Evolutionary conservation across 2,113 vertebrate genomes (phyloP).

Genomic region (Erinaceus europaeus): DNA sequence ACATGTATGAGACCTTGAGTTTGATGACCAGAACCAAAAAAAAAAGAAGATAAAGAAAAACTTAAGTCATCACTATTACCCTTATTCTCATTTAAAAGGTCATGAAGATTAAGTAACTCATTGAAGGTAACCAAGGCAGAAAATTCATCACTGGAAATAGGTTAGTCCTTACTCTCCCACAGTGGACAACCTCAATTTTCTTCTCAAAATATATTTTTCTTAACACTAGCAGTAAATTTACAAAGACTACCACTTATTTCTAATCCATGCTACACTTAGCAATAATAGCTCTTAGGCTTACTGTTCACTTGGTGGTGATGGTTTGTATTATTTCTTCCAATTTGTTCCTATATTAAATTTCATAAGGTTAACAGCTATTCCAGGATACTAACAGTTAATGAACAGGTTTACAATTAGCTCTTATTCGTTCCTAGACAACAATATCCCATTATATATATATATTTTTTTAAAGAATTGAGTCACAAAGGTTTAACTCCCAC

Average conservation of each 20-base stretch:
- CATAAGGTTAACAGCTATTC: background rate
- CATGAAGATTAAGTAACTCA: too few species aligned
- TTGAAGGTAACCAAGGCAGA: background rate
- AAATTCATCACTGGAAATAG: background rate
- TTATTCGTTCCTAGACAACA: background rate
- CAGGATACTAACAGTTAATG: background rate
- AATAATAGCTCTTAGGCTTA: background rate
- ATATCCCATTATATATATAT: too few species aligned
- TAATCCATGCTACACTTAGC: background rate
- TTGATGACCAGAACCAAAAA: too few species aligned
- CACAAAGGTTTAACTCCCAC: background rate
- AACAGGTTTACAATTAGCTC: background rate
- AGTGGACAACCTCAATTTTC: background rate
- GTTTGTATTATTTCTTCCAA: background rate
- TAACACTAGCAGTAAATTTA: background rate
- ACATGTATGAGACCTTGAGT: too few species aligned
- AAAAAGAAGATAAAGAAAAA: too few species aligned
- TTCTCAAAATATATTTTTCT: background rate
- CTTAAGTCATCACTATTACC: too few species aligned
- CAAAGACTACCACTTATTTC: constrained; percentile 35
- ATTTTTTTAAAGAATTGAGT: background rate
- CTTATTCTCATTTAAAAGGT: too few species aligned
- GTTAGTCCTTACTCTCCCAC: background rate
- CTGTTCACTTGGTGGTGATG: background rate
- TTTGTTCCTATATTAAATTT: constrained; percentile 5